These are phyloP conservation scores for Cephus cinctus DNA, from an alignment of 1,140 invertebrate genomes.

Conservation along the genomic window DNA sequence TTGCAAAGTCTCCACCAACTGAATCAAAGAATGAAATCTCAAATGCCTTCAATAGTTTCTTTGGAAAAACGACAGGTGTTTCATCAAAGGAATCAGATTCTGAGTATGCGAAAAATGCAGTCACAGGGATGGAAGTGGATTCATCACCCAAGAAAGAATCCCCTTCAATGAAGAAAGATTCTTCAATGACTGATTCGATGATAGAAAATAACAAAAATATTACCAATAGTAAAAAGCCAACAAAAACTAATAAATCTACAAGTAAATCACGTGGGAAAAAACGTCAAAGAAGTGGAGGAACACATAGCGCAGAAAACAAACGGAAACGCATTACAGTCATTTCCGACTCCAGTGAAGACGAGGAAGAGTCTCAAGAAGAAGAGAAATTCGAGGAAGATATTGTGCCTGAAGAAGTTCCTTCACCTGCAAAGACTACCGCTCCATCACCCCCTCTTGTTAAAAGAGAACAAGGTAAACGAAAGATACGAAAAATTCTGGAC, in stretches of 20 bases:
- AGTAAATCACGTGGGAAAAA: constrained; percentile 30
- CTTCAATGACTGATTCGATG: too few relatives aligned
- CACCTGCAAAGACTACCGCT: constrained; percentile 20
- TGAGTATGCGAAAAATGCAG: too few relatives aligned
- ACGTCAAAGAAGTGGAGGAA: constrained; percentile 31
- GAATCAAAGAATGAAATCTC: too few relatives aligned
- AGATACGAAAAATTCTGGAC: constrained; percentile 39
- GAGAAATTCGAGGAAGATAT: constrained; percentile 20
- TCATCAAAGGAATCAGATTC: too few relatives aligned
- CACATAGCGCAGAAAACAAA: constrained; percentile 27
- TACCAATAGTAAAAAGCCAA: constrained; percentile 12
- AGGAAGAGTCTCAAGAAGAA: constrained; percentile 27
- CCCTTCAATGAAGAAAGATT: too few relatives aligned
- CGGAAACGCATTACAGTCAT: constrained; percentile 40
- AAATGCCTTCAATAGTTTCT: too few relatives aligned
- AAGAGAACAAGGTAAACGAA: constrained; percentile 34
- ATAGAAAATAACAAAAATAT: constrained; percentile 8
- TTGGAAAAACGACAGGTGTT: too few relatives aligned
- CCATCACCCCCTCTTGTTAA: constrained; percentile 29
- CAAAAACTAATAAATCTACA: constrained; percentile 3
- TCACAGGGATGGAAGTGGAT: too few relatives aligned
- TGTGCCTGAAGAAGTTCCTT: constrained; percentile 12
- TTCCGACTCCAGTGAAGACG: constrained; percentile 37
- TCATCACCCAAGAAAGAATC: too few relatives aligned
- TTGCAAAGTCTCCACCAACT: too few relatives aligned